phyloP scores from a whole-genome alignment of 2,888 invertebrate genomes.

The Ormyrus nitidulus region DNA sequence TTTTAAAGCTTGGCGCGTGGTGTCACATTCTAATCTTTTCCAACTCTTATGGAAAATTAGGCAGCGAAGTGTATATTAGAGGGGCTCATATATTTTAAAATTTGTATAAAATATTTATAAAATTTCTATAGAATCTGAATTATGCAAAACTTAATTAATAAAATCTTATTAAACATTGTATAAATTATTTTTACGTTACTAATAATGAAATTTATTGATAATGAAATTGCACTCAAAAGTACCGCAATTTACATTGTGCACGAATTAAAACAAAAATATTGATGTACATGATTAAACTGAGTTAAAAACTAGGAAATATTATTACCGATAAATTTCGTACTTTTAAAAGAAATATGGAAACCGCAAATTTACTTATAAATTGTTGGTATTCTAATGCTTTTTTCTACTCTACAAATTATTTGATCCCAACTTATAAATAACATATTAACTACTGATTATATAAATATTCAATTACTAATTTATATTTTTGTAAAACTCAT shows the following conservation, averaged over 20 bases:
- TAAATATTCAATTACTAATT: conserved; percentile 38
- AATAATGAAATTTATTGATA: conserved; percentile 8
- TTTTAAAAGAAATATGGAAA: conserved; percentile 36
- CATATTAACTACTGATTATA: conserved; percentile 12
- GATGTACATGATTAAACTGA: no score
- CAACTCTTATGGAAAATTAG: no score
- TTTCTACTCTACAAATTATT: conserved; percentile 15
- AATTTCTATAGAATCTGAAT: no score
- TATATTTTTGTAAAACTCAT: conserved; percentile 40
- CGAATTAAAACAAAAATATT: background rate
- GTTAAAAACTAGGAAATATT: background rate
- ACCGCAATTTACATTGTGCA: background rate
- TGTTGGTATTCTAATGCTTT: conserved; percentile 7
- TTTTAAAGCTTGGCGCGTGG: no score
- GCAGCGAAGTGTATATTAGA: no score
- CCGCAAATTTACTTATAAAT: conserved; percentile 27
- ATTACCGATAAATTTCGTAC: conserved; percentile 15
- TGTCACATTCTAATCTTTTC: no score
- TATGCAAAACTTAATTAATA: no score
- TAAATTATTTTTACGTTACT: background rate
- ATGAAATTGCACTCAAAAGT: background rate
- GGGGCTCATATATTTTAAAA: no score
- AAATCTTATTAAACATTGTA: no score
- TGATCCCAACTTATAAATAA: conserved; percentile 22
- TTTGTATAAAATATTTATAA: no score